These are phyloP conservation scores for Tachina fera DNA, from an alignment of 2,888 invertebrate genomes.

Conservation along the genomic window DNA sequence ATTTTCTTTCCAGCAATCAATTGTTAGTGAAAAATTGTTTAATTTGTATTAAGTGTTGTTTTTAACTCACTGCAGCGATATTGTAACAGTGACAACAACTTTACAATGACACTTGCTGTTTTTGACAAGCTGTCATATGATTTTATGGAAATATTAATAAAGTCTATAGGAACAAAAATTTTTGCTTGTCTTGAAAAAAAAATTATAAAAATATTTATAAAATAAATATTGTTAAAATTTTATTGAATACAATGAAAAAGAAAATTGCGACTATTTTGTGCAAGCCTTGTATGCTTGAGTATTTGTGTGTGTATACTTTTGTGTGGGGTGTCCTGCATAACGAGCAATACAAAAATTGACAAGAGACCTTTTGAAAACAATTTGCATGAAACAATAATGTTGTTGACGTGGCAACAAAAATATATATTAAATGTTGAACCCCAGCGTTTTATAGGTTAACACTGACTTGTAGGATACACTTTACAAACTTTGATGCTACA, in stretches of 20 bases:
- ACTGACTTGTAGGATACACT: not conserved
- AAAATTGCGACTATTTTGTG: conserved; percentile 11
- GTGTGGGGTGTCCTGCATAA: not conserved
- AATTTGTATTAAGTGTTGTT: conserved; percentile 52
- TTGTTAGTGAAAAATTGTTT: conserved; percentile 50
- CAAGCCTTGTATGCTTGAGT: not conserved
- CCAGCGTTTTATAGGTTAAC: not conserved
- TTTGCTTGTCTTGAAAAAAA: not conserved
- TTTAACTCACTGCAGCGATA: conserved; percentile 29
- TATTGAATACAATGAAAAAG: conserved; percentile 31
- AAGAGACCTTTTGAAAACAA: conserved; percentile 46
- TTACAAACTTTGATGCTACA: not conserved
- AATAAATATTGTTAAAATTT: conserved; percentile 51
- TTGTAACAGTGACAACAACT: conserved; percentile 23
- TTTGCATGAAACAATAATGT: conserved; percentile 39
- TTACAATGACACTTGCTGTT: conserved; percentile 61
- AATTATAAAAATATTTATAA: conserved; percentile 32
- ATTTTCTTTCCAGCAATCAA: not conserved
- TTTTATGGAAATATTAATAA: conserved; percentile 57
- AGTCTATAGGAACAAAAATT: conserved; percentile 18
- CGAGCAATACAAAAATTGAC: conserved; percentile 15
- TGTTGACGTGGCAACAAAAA: conserved; percentile 38
- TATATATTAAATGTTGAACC: not conserved
- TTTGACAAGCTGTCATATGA: conserved; percentile 65
- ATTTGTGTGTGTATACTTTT: not conserved